A percentile compares a stretch with the other conserved stretches of the same genome.
Evolutionary conservation across 2,888 invertebrate genomes (phyloP).

Genomic region (Drosophila subsilvestris): DNA sequence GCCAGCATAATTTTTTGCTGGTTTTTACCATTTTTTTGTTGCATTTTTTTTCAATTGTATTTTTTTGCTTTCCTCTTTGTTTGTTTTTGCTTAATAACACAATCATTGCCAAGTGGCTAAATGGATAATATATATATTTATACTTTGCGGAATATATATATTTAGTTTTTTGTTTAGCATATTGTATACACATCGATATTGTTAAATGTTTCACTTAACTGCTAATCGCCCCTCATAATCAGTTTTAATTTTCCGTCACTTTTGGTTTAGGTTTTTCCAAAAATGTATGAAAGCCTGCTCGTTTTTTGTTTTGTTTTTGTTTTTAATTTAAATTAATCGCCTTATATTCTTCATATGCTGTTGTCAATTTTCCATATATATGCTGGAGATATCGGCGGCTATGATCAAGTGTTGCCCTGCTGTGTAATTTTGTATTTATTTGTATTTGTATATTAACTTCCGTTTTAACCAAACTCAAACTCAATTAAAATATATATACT

Average conservation of each 20-base stretch:
- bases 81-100: conserved; percentile 53
- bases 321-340: conserved; percentile 53
- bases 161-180: conserved; percentile 45
- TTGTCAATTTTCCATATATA: conserved; percentile 31
- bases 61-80: conserved; percentile 17
- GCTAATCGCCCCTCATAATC: conserved; percentile 37
- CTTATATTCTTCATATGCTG: conserved; percentile 18
- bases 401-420: conserved; percentile 7
- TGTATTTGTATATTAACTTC: conserved; percentile 64
- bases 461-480: conserved; percentile 41
- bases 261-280: conserved; percentile 58
- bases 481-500: conserved; percentile 6
- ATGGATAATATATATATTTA: conserved; percentile 46
- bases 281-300: conserved; percentile 80
- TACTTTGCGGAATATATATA: conserved; percentile 49
- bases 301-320: conserved; percentile 45
- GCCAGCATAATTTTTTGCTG: conserved; percentile 80
- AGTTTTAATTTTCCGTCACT: conserved; percentile 29
- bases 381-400: conserved; percentile 15
- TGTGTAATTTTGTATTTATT: conserved; percentile 63
- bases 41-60: conserved; percentile 43
- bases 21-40: conserved; percentile 69
- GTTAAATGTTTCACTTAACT: conserved; percentile 52
- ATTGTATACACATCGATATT: conserved; percentile 69
- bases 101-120: conserved; percentile 73